Evolutionary conservation across 2,888 invertebrate species (phyloP).

Genomic region (Synergus japonicus): DNA sequence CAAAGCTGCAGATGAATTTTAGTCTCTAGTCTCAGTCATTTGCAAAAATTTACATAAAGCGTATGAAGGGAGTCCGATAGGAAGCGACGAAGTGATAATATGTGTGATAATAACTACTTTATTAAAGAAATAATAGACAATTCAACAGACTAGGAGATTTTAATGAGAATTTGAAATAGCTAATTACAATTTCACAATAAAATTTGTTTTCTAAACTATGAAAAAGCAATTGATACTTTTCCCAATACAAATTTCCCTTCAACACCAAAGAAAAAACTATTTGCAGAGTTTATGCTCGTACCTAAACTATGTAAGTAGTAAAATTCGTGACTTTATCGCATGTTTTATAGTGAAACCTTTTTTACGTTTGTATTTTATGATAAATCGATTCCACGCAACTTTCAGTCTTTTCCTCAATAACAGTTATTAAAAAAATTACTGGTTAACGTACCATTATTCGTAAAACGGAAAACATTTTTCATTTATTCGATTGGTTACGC

Average conservation of each 20-base stretch:
- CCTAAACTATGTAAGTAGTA: conserved; percentile 6
- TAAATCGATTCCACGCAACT: conserved; percentile 14
- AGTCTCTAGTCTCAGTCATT: conserved; percentile 5
- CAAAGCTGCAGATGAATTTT: conserved; percentile 14
- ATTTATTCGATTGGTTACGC: neutral
- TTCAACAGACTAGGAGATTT: neutral
- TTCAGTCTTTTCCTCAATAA: conserved; percentile 1
- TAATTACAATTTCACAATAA: too few relatives aligned
- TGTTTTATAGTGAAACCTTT: conserved; percentile 3
- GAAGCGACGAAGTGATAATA: neutral
- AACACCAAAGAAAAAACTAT: conserved; percentile 16
- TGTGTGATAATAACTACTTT: neutral
- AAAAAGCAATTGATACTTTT: neutral
- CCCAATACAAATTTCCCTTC: neutral
- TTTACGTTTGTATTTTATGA: conserved; percentile 19
- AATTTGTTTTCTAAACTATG: neutral
- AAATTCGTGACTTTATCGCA: conserved; percentile 28
- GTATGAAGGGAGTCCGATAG: neutral
- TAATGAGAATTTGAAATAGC: neutral
- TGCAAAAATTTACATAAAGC: conserved; percentile 23
- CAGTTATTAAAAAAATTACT: conserved; percentile 6
- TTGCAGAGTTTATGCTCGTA: neutral
- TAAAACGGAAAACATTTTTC: neutral
- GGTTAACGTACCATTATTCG: neutral
- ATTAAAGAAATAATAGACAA: neutral